phyloP scores from a whole-genome alignment of 30 jellyfish, hydroid and myxozoan genomes.

The Catostylus mosaicus region DNA sequence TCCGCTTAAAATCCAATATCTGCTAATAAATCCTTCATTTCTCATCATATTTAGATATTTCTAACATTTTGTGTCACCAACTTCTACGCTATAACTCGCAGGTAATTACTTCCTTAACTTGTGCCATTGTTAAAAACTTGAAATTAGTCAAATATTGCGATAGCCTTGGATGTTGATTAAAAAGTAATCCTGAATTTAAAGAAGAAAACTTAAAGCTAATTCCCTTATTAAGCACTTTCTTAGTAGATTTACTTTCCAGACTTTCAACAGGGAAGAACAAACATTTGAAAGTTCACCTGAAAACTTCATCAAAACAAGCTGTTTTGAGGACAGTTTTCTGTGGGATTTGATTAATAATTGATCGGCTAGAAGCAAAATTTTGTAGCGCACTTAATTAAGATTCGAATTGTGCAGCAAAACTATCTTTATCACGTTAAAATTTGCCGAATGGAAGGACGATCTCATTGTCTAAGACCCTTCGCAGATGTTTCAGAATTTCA shows the following conservation, averaged over 20 bases:
- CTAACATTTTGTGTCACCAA: too few species aligned
- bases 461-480: neutral
- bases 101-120: too few species aligned
- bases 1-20: too few species aligned
- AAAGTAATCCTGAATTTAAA: too few species aligned
- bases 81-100: too few species aligned
- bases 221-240: neutral
- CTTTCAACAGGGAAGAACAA: neutral
- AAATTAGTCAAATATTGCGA: too few species aligned
- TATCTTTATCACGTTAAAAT: neutral
- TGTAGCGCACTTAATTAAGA: neutral
- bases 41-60: too few species aligned
- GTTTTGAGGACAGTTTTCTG: neutral
- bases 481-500: constrained; percentile 4
- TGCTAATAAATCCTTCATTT: too few species aligned
- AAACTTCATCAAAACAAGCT: neutral
- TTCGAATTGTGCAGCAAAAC: neutral
- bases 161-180: too few species aligned
- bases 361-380: neutral
- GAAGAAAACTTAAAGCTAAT: neutral
- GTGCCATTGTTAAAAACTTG: too few species aligned
- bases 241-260: neutral
- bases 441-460: neutral
- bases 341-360: neutral
- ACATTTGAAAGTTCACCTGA: neutral